These are phyloP conservation scores for Cynopterus brachyotis DNA, from an alignment of 2,113 vertebrate species.

Conservation along the genomic window DNA sequence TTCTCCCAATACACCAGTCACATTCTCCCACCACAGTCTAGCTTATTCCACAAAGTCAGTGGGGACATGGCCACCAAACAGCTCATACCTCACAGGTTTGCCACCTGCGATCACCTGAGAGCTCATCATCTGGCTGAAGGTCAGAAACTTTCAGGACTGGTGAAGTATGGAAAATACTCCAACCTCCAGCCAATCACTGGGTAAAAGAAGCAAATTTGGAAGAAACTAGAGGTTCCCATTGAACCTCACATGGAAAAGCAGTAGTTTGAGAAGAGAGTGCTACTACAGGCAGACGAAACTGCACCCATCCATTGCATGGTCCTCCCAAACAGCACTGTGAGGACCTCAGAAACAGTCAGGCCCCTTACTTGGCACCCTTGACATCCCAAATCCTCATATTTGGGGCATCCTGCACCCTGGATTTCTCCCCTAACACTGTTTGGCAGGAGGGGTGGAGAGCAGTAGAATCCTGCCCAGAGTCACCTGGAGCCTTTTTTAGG, in stretches of 20 bases:
- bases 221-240: neutral
- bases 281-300: neutral
- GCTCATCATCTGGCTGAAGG: neutral
- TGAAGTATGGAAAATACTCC: neutral
- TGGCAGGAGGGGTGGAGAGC: neutral
- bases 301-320: neutral
- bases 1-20: neutral
- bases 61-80: neutral
- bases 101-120: neutral
- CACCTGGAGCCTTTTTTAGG: neutral
- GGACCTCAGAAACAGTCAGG: neutral
- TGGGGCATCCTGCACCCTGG: neutral
- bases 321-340: neutral
- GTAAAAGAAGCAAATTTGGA: neutral
- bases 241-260: neutral
- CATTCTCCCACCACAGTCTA: neutral
- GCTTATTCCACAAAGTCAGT: neutral
- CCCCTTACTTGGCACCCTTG: neutral
- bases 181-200: neutral
- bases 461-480: neutral
- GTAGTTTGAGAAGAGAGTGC: neutral
- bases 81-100: neutral
- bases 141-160: neutral
- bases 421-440: neutral
- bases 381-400: neutral